These are phyloP conservation scores for Lucifuga dentata DNA, from an alignment of 2,113 vertebrate species.

Conservation along the genomic window DNA sequence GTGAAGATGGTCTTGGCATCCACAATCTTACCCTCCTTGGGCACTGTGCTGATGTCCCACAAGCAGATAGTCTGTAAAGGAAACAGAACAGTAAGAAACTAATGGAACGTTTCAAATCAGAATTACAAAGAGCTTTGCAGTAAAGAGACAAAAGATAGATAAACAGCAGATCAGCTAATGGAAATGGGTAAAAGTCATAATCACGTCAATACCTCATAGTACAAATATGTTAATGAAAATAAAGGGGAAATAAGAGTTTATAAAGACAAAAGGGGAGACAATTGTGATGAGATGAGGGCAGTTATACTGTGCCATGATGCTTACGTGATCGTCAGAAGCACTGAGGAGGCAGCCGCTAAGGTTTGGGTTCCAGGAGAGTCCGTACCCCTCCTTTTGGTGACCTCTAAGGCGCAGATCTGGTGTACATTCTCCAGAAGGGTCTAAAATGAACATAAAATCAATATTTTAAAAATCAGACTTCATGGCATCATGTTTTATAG, in stretches of 20 bases:
- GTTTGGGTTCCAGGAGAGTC: conserved; percentile 98
- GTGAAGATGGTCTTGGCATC: conserved; percentile 99
- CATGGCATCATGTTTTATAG: background rate
- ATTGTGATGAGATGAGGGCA: too few species aligned
- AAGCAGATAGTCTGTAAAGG: conserved; percentile 93
- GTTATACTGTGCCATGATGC: conserved; percentile 19
- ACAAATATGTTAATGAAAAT: too few species aligned
- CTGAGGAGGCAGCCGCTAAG: conserved; percentile 96
- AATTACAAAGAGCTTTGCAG: too few species aligned
- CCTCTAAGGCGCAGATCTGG: conserved; percentile 95
- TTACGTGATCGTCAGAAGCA: conserved; percentile 97
- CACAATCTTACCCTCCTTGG: conserved; percentile 97
- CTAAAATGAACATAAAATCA: conserved; percentile 68
- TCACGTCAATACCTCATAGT: background rate
- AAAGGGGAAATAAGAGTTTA: too few species aligned
- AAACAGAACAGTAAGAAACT: background rate
- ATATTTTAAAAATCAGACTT: background rate
- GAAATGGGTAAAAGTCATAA: background rate
- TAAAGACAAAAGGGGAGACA: background rate
- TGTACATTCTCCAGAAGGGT: conserved; percentile 97
- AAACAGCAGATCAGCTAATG: too few species aligned
- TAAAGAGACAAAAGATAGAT: too few species aligned
- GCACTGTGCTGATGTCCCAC: conserved; percentile 98
- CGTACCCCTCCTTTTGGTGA: conserved; percentile 98
- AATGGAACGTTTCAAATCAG: too few species aligned